phyloP scores from a whole-genome alignment of 1,140 invertebrate species.

The Harpegnathos saltator region DNA sequence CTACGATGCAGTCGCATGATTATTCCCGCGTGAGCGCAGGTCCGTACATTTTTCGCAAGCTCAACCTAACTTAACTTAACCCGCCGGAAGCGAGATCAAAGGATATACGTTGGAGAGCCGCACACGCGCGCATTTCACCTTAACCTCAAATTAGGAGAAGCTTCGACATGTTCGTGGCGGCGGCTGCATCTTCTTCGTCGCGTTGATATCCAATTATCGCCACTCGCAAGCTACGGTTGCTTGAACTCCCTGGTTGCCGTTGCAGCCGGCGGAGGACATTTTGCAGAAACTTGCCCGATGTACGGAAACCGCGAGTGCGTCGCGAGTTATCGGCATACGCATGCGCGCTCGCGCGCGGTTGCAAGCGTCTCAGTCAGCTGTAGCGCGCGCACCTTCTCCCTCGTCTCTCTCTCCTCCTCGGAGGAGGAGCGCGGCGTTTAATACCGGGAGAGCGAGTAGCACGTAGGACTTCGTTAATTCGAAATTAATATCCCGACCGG shows the following conservation, averaged over 20 bases:
- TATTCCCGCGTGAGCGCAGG: not conserved
- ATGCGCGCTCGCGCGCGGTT: conserved; percentile 3
- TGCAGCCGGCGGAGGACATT: conserved; percentile 73
- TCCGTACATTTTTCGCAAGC: too few relatives aligned
- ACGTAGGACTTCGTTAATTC: conserved; percentile 68
- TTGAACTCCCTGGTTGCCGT: conserved; percentile 66
- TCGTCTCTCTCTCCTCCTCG: not conserved
- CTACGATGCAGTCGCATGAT: not conserved
- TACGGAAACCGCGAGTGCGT: conserved; percentile 57
- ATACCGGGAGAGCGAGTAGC: conserved; percentile 8
- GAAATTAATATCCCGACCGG: conserved; percentile 60
- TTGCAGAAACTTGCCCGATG: conserved; percentile 78
- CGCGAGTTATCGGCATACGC: conserved; percentile 61
- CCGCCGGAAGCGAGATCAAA: conserved; percentile 22
- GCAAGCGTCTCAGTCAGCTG: conserved; percentile 15
- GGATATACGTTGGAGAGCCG: not conserved
- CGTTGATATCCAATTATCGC: conserved; percentile 82
- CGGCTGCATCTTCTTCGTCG: conserved; percentile 62
- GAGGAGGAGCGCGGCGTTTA: conserved; percentile 11
- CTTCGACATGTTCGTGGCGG: not conserved
- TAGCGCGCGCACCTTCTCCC: not conserved
- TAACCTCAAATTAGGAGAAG: not conserved
- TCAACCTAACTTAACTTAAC: not conserved
- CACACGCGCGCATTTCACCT: conserved; percentile 2
- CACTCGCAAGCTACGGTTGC: conserved; percentile 58